Percentiles rank a stretch among this genome's conserved stretches.
Conservation (phyloP, 2,888 invertebrate species). For the Xestia sexstrigata region DNA sequence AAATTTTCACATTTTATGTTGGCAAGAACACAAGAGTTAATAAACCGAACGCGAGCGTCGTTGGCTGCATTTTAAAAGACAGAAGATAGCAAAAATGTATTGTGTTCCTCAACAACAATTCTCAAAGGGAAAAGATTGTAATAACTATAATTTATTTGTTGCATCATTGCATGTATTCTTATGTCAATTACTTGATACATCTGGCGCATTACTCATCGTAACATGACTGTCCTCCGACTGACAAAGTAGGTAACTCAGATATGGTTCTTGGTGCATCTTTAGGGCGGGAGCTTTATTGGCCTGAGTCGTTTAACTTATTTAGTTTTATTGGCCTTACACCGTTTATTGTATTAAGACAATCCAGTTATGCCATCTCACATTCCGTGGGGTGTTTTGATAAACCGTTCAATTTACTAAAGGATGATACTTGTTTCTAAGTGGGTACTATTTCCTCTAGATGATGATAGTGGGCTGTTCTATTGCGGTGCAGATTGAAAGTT, state of each 20-base stretch:
- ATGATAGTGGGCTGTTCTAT: constrained; percentile 50
- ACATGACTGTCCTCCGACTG: constrained; percentile 53
- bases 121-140: constrained; percentile 70
- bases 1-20: constrained; percentile 64
- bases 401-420: constrained; percentile 80
- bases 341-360: constrained; percentile 88
- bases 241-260: constrained; percentile 70
- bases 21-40: constrained; percentile 62
- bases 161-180: constrained; percentile 67
- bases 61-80: constrained; percentile 52
- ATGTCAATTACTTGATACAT: constrained; percentile 79
- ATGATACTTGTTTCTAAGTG: constrained; percentile 65
- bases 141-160: constrained; percentile 76
- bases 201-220: constrained; percentile 77
- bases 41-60: constrained; percentile 57
- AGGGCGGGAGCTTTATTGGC: constrained; percentile 82
- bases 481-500: constrained; percentile 53
- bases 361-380: constrained; percentile 79
- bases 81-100: constrained; percentile 65
- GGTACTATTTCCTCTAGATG: constrained; percentile 58
- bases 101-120: constrained; percentile 68
- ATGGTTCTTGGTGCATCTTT: constrained; percentile 76
- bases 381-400: constrained; percentile 83
- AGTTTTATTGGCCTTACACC: constrained; percentile 86
- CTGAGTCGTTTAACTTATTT: constrained; percentile 86